Percentiles rank a stretch among this genome's conserved stretches.
phyloP scores from a whole-genome alignment of 2,888 invertebrate species.

The Tinea pellionella region DNA sequence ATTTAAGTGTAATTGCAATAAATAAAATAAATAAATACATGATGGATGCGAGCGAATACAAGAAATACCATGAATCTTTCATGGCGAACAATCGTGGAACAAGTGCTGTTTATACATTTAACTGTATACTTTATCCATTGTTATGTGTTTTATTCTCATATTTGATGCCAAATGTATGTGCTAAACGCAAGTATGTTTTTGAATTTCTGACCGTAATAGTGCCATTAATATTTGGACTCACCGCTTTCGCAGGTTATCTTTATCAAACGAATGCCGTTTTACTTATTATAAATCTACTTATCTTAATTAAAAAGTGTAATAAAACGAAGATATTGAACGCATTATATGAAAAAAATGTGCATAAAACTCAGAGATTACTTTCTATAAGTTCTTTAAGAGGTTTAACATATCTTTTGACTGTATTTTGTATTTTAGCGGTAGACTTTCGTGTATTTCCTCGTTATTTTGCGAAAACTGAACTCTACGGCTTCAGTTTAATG shows the following conservation, averaged over 20 bases:
- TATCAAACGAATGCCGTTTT: conserved; percentile 35
- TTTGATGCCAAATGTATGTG: conserved; percentile 23
- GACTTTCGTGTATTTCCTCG: conserved; percentile 92
- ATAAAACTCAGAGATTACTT: conserved; percentile 28
- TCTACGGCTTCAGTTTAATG: conserved; percentile 91
- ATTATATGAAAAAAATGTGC: conserved; percentile 23
- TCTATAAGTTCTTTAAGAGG: conserved; percentile 77
- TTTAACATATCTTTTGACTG: conserved; percentile 78
- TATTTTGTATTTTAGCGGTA: conserved; percentile 89
- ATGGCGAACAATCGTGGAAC: conserved; percentile 69
- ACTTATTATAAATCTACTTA: conserved; percentile 19
- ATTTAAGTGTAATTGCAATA: not conserved
- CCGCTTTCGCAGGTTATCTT: conserved; percentile 52
- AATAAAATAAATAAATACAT: too few species aligned
- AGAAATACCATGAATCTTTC: conserved; percentile 57
- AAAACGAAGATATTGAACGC: not conserved
- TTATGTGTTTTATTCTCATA: conserved; percentile 39
- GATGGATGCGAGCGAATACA: conserved; percentile 50
- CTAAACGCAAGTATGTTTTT: conserved; percentile 36
- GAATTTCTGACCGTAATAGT: conserved; percentile 70
- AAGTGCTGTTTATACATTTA: conserved; percentile 58
- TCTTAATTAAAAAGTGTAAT: not conserved
- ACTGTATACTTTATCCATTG: conserved; percentile 48
- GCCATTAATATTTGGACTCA: conserved; percentile 67
- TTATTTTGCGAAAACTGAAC: conserved; percentile 87